A percentile compares a stretch with the other conserved stretches of the same genome.
These are phyloP conservation scores for Aricia agestis DNA, from an alignment of 1,140 invertebrate species.

Conservation along the genomic window DNA sequence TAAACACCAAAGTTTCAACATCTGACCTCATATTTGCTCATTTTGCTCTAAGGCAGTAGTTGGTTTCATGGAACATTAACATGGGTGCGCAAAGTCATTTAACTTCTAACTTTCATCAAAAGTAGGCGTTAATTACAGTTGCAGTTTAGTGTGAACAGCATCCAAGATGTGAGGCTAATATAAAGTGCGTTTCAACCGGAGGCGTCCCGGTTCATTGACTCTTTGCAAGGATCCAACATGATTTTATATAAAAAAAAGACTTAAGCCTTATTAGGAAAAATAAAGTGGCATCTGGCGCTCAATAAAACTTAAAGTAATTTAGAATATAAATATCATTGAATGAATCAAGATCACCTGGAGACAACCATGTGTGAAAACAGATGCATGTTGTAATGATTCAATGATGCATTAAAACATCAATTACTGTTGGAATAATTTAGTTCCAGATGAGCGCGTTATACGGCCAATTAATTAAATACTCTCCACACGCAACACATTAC, in stretches of 20 bases:
- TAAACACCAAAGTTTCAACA: neutral
- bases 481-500: conserved; percentile 5
- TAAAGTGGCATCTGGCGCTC: neutral
- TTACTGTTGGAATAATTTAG: conserved; percentile 9
- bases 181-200: too few relatives aligned
- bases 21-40: neutral
- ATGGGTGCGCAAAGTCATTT: neutral
- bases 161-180: neutral
- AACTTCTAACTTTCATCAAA: neutral
- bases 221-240: too few relatives aligned
- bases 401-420: conserved; percentile 12
- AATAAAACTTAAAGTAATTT: neutral
- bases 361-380: conserved; percentile 5
- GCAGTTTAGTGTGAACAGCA: neutral
- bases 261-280: too few relatives aligned
- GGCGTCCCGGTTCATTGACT: too few relatives aligned
- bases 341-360: neutral
- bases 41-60: neutral
- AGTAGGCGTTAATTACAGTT: neutral
- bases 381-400: neutral
- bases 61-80: neutral
- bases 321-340: neutral
- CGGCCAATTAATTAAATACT: conserved; percentile 7
- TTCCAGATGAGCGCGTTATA: neutral
- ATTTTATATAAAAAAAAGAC: too few relatives aligned